Evolutionary conservation across 2,113 vertebrate species (phyloP), one percentile per base, ranked within the genome.

Genomic region (Echinops telfairi): DNA sequence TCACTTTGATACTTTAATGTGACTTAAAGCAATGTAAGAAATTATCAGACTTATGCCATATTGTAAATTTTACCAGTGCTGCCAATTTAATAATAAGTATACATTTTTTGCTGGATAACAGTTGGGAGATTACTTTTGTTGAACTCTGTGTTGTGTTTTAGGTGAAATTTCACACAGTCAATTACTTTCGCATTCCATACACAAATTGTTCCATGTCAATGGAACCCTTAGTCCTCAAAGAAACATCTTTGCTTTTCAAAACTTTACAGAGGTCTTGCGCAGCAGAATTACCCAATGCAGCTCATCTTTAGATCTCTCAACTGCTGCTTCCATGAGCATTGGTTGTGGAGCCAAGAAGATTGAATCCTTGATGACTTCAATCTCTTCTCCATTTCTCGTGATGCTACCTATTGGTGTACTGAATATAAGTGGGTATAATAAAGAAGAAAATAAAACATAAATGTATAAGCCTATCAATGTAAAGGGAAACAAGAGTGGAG

Each of bases 381-480:
- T 53, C 47, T 53, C 12, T 53, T 53, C 47, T 53, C 47, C 10
- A 53, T 53, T 53, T 53, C 47, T 53, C 47, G 12, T 10, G 9
- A 53, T 53, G 47, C 47, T 11, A 53, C 47, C 47, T 53, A 53
- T 53, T 53, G 47, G 47, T 10, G 47, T 53, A 53, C 5, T 53
- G 47, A 53, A 53, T 53, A 53, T 53, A 9, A 53, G 47, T 53
- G 47, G 47, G 47, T 62, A 33, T 84, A 38, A 60, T 66, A 85
- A 94, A 68, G 1, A 78, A 78, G 77, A 78, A 95, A 85, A 79
- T 73, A 53, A 95, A 86, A 82, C 88, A 71, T 40, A 83, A 88
- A 60, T 92, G 86, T 12, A 38, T 88, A 83, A 64, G 53, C 27
- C 86, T 15, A 91, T 86, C 62, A 80, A 75, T 70, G 36, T 25